Base-by-base conservation (phyloP, 2,888 invertebrate genomes). In the Agrochola lychnidis region DNA sequence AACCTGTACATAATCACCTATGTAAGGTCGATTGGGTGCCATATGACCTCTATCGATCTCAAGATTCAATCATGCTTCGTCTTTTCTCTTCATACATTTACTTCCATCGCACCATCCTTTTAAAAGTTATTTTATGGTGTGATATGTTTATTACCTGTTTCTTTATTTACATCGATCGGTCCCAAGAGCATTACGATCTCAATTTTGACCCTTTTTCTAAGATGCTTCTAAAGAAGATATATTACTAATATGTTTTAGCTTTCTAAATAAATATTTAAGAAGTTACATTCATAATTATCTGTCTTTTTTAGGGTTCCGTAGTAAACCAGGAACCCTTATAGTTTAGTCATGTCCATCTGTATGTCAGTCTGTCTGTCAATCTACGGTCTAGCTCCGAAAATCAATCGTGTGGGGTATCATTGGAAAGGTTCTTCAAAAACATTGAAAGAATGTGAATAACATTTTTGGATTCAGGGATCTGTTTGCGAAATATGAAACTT, bases 151-250 rank as follows among this genome's bases (percentile, higher is more conserved):
- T 25, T 19, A 79, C 36, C 0, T 64, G 45, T 40, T 57, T 19
- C 22, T 62, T n/a, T 68, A 69, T 76, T 64, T 25, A 69, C 9
- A 57, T 10, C 10, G 53, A 64, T 64, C 56, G 25, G n/a, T 53
- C 77, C 69, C 69, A 36, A 9, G 69, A 48, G 76, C 6, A 14
- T 57, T 45, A n/a, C 51, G 36, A 73, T 12, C 19, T 68, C n/a
- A 40, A 57, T 73, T 73, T 45, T 36, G 19, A 53, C 9, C 16
- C 16, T 53, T 61, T 59, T 68, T 19, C 40, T 30, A 48, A 68
- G 25, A 56, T 16, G 12, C n/a, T 56, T 48, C 10, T 6, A 22
- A 62, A 5, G 16, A 66, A 69, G 12, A 69, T 61, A 45, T 51
- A 72, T 59, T 57, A 40, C 14, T n/a, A 7, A 53, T 51, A 62